Base-by-base conservation (phyloP, 2,888 invertebrate species). In the Chrysolina haemoptera region DNA sequence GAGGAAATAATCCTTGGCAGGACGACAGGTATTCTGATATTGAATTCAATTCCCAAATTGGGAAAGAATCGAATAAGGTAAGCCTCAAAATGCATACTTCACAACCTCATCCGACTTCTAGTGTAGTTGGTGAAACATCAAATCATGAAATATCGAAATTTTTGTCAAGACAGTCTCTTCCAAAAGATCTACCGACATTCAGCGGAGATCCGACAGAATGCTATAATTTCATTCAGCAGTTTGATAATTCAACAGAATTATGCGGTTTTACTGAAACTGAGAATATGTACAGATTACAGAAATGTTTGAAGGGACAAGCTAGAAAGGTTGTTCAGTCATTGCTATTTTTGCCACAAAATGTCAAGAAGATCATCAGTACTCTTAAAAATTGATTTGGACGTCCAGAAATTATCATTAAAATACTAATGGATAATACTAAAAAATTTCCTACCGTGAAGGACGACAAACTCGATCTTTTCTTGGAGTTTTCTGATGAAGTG, bases 231-330 rank as follows among this genome's bases (percentile, higher is more conserved):
- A 43, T 43, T 43, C 43, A 43, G 14, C 43, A 43, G 14, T 43
- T 43, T 14, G 43, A 43, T 41, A 46, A 65, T 65, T 65, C 46
- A 4, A 65, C 46, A 18, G 16, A 27, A 27, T 14, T 46, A 12
- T 65, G 65, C 43, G 65, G 65, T 48, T 65, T 41, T 10, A 46
- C 65, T 41, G 43, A 43, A 12, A 18, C 35, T 41, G 65, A 65
- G 43, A 65, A 65, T 65, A 40, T 41, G 18, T 65, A 43, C 22
- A 65, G 46, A 65, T 11, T 65, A 22, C 65, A 65, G 18, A 65
- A 65, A 48, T 41, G 46, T 9, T 46, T 65, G 43, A 65, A 63
- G 40, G 63, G 27, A n/a, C 27, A 27, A 27, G 27, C 27, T 27
- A 27, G 27, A 27, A 27, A 27, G 27, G 27, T 27, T 27, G 27